Conservation (phyloP, 2,888 invertebrate genomes). For the Leptinotarsa tumamoca region DNA sequence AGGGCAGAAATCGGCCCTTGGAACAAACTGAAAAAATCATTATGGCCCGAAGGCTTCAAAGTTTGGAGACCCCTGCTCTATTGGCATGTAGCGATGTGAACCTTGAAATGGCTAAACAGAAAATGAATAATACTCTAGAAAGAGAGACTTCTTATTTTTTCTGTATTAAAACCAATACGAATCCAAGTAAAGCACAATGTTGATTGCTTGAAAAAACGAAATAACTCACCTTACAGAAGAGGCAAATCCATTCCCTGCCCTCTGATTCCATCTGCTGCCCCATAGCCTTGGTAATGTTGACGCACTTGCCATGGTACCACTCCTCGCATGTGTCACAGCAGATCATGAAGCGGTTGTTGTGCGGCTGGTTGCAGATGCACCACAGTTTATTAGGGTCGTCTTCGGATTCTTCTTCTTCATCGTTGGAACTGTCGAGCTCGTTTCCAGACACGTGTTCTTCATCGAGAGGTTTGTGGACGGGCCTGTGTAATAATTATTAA, state of each 20-base stretch:
- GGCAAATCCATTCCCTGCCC: constrained; percentile 90
- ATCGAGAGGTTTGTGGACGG: constrained; percentile 60
- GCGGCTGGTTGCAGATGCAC: constrained; percentile 96
- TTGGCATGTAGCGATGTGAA: no score
- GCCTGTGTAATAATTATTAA: background rate
- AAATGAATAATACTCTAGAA: no score
- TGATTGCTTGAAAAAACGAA: no score
- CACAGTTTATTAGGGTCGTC: constrained; percentile 94
- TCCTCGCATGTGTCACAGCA: constrained; percentile 96
- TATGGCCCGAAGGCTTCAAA: no score
- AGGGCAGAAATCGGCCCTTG: no score
- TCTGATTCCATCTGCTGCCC: constrained; percentile 92
- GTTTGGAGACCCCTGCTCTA: no score
- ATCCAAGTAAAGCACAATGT: no score
- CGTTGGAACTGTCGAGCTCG: constrained; percentile 63
- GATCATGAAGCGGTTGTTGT: constrained; percentile 97
- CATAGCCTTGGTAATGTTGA: constrained; percentile 91
- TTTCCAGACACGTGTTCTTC: constrained; percentile 65
- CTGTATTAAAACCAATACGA: no score
- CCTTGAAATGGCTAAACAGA: no score
- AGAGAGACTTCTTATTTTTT: no score
- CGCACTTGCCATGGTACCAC: constrained; percentile 99
- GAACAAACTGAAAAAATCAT: no score
- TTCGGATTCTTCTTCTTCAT: constrained; percentile 80
- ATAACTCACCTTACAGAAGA: constrained; percentile 78